phyloP scores from a whole-genome alignment of 2,113 vertebrate genomes.

The Numida meleagris region DNA sequence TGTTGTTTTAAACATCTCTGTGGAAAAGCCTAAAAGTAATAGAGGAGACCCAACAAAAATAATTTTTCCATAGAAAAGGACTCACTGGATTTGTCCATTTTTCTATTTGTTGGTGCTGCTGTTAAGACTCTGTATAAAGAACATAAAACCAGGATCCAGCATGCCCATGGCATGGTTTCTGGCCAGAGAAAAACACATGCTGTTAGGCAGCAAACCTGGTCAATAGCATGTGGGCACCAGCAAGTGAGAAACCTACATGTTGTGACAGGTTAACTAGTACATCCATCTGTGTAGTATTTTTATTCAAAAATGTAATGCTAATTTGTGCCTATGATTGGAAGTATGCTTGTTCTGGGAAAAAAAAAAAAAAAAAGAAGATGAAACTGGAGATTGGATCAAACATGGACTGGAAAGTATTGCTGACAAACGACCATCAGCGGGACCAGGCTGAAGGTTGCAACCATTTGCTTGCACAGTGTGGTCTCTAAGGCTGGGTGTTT shows the following conservation, averaged over 20 bases:
- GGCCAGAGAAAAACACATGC: background rate
- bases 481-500: background rate
- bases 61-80: background rate
- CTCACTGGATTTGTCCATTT: background rate
- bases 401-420: background rate
- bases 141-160: background rate
- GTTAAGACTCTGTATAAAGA: background rate
- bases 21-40: background rate
- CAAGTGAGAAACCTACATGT: rapidly evolving
- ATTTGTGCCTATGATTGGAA: background rate
- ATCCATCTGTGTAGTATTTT: background rate
- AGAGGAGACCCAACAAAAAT: rapidly evolving
- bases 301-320: background rate
- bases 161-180: rapidly evolving
- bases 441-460: background rate
- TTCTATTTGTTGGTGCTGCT: background rate
- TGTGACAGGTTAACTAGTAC: rapidly evolving
- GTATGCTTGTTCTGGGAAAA: background rate
- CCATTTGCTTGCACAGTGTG: background rate
- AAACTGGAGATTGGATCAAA: background rate
- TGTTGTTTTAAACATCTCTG: background rate
- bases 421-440: rapidly evolving
- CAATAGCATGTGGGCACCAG: rapidly evolving
- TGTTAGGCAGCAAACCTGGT: background rate
- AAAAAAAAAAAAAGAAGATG: background rate